These are phyloP conservation scores for Telenomus remus DNA, from an alignment of 1,140 invertebrate species.

Conservation along the genomic window DNA sequence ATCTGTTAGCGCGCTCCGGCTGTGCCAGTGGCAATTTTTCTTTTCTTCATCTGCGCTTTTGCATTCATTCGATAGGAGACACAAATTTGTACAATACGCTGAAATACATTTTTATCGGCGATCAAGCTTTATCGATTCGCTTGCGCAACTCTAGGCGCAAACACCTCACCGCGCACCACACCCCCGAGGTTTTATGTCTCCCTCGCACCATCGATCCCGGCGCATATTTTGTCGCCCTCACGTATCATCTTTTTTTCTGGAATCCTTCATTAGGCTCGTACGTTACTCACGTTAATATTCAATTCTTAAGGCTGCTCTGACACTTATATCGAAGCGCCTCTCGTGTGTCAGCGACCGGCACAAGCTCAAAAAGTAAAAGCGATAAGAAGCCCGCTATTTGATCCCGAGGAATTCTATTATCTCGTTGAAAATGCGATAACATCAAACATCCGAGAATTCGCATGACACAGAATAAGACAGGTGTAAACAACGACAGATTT, in stretches of 20 bases:
- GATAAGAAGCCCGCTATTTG: not conserved
- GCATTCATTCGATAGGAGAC: slow-evolving; percentile 23
- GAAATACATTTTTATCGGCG: slow-evolving; percentile 58
- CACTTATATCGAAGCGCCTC: no score
- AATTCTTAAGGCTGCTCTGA: no score
- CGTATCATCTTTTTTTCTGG: no score
- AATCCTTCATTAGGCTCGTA: no score
- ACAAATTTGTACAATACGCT: slow-evolving; percentile 30
- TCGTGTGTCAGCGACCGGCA: no score
- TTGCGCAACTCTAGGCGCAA: slow-evolving; percentile 58
- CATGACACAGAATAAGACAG: slow-evolving; percentile 12
- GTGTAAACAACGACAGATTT: slow-evolving; percentile 45
- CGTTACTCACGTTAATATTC: no score
- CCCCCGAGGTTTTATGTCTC: slow-evolving; percentile 19
- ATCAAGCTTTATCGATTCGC: slow-evolving; percentile 65
- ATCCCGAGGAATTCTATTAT: slow-evolving; percentile 51
- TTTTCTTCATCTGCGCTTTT: slow-evolving; percentile 7
- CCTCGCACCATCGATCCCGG: slow-evolving; percentile 3
- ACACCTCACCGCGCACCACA: slow-evolving; percentile 50
- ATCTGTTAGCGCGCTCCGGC: slow-evolving; percentile 13
- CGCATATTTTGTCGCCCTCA: no score
- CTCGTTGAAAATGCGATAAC: slow-evolving; percentile 36
- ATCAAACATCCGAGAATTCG: slow-evolving; percentile 3
- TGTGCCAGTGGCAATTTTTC: not conserved
- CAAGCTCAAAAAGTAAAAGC: slow-evolving; percentile 7